phyloP scores from a whole-genome alignment of 2,113 vertebrate species.

The Crotalus helleri region DNA sequence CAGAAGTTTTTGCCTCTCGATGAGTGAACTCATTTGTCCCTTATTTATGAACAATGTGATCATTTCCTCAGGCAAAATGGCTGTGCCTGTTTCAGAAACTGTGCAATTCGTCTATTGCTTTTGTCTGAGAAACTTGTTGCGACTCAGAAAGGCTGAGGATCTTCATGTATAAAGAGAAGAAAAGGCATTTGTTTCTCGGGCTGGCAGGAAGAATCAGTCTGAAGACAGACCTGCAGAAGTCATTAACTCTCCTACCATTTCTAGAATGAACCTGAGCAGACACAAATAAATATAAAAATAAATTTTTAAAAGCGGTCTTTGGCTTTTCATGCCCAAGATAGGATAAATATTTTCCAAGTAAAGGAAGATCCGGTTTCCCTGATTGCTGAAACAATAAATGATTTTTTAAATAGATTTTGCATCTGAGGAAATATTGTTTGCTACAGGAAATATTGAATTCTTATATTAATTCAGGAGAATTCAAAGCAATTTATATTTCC shows the following conservation, averaged over 20 bases:
- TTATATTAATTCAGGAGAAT: constrained; percentile 37
- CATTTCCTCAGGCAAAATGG: not conserved
- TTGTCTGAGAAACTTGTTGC: not conserved
- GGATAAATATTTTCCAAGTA: constrained; percentile 17
- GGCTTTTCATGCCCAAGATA: not conserved
- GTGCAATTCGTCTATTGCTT: not conserved
- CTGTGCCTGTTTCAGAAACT: not conserved
- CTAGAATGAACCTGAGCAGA: not conserved
- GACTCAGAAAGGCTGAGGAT: not conserved
- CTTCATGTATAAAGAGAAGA: not conserved
- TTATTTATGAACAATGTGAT: not conserved
- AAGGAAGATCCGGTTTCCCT: constrained; percentile 21
- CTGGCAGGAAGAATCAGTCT: not conserved
- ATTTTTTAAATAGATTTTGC: constrained; percentile 58
- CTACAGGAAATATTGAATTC: constrained; percentile 43
- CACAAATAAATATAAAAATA: constrained; percentile 9
- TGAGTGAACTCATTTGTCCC: not conserved
- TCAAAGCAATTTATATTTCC: constrained; percentile 44
- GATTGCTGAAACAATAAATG: constrained; percentile 23
- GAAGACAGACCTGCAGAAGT: constrained; percentile 9
- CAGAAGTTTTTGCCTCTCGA: not conserved
- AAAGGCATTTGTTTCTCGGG: not conserved
- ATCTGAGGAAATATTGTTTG: constrained; percentile 8
- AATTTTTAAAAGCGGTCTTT: not conserved
- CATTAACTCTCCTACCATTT: constrained; percentile 18